Evolutionary conservation across 2,113 vertebrate species (phyloP), one percentile per base, ranked within the genome.

Genomic region (Beaufortia kweichowensis): DNA sequence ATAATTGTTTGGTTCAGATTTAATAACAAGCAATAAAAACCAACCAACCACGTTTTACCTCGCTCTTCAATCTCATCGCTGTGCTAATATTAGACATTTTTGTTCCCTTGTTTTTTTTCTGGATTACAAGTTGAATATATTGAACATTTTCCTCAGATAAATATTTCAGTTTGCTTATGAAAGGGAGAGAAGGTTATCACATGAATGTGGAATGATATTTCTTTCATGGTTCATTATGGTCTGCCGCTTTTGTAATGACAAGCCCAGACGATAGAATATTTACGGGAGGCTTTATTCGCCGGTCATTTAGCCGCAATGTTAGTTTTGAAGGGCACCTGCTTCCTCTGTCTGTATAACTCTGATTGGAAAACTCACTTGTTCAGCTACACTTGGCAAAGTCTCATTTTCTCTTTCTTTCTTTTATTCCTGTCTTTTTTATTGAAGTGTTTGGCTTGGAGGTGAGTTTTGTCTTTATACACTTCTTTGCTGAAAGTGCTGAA

Each of bases 21-120:
- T 96, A 98, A 98, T 97, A 98, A 98, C 93, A 96, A 93, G 93
- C 95, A 96, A 96, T 96, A 96, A 96, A 90, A 96, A 92, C 86
- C 95, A 96, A 92, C 95, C 92, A 97, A 95, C 94, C 94, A 95
- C 92, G 93, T 94, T 96, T 93, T 92, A 93, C 93, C 92, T 93
- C 90, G 85, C 90, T 87, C 90, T 92, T 95, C 93, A 93, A 91
- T 94, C 91, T 95, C 90, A 91, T 94, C 90, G 91, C 91, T 14
- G 21, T 29, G 59, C 68, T 93, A 94, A 93, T 94, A 95, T 95
- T 94, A 94, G 93, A 94, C 92, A 90, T 93, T 92, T 91, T 92
- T 89, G 91, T 92, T 90, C 91, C 55, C 39, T 50, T 73, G 24
- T 68, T 31, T 43, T 72, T 79, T 63, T 86, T 94, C 93, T 90